Base-by-base conservation (phyloP, 2,888 invertebrate genomes). In the Asteroscopus sphinx region DNA sequence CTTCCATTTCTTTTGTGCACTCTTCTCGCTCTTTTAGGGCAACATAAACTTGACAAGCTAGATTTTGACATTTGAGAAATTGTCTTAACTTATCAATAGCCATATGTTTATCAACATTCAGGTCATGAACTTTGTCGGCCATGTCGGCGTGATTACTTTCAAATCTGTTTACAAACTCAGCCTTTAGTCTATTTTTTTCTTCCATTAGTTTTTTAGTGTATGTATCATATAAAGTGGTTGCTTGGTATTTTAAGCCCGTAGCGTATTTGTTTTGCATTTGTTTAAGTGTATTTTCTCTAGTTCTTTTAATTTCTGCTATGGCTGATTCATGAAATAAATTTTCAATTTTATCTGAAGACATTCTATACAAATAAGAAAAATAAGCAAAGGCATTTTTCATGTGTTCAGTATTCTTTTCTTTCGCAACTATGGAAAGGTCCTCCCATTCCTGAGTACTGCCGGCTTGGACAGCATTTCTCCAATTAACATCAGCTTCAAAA, bases 41-140 rank as follows among this genome's bases (percentile, higher is more conserved):
- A 1, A 93, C 88, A 66, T 93, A 94, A 6, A 91, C 81, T 79
- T 90, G 88, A 77, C 93, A 93, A 6, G 93, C 93, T n/a, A 93
- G 74, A 48, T 89, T 93, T 73, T 89, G 88, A 64, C 88, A 89
- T 73, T 91, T 84, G 2, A 92, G 73, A 16, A 86, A 71, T 32
- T 88, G 76, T 48, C 89, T 77, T 11, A 91, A 41, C 45, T 89
- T 93, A 64, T 92, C 90, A 51, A 92, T 68, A 21, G 87, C 85
- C n/a, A 81, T 51, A 63, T 90, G 89, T 76, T 93, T 93, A 53
- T 93, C 92, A 1, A 89, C 67, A 12, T 89, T 89, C 9, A 92
- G 81, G 49, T 91, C 89, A 54, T 92, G 92, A 26, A 92, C 40
- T 55, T 73, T 71, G n/a, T 78, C 68, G 8, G 68, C 68, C 68